phyloP scores from a whole-genome alignment of 1,140 invertebrate genomes.

The Colletes gigas region DNA sequence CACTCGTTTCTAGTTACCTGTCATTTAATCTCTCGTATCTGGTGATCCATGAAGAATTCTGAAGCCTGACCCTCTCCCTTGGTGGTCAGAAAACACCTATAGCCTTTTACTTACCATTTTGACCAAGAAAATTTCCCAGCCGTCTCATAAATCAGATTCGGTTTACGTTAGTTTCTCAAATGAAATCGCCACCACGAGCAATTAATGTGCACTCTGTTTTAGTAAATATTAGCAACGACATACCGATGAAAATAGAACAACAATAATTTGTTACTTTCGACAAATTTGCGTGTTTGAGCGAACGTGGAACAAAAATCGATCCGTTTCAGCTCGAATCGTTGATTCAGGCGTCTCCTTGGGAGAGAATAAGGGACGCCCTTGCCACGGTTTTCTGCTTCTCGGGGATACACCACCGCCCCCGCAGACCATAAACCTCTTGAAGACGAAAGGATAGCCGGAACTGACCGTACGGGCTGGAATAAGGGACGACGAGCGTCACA shows the following conservation, averaged over 20 bases:
- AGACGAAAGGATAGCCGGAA: slow-evolving; percentile 65
- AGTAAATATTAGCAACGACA: too few relatives aligned
- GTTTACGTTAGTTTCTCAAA: neutral
- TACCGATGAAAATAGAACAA: too few relatives aligned
- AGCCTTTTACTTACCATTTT: slow-evolving; percentile 20
- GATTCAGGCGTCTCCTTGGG: neutral
- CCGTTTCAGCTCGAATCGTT: neutral
- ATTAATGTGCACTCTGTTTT: too few relatives aligned
- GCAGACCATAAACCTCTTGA: slow-evolving; percentile 39
- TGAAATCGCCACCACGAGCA: too few relatives aligned
- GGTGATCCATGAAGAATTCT: slow-evolving; percentile 65
- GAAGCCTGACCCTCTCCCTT: slow-evolving; percentile 63
- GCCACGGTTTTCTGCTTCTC: slow-evolving; percentile 41
- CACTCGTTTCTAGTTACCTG: slow-evolving; percentile 70
- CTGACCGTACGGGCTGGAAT: slow-evolving; percentile 54
- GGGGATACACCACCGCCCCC: slow-evolving; percentile 41
- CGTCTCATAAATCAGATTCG: neutral
- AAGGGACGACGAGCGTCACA: slow-evolving; percentile 52
- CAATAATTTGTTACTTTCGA: neutral
- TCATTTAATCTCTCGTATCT: slow-evolving; percentile 71
- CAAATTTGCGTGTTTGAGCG: neutral
- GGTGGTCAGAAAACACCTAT: slow-evolving; percentile 64
- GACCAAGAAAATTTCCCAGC: neutral
- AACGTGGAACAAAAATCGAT: neutral
- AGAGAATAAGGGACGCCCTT: neutral